phyloP scores from a whole-genome alignment of 1,140 invertebrate species.

The Metaphire vulgaris region DNA sequence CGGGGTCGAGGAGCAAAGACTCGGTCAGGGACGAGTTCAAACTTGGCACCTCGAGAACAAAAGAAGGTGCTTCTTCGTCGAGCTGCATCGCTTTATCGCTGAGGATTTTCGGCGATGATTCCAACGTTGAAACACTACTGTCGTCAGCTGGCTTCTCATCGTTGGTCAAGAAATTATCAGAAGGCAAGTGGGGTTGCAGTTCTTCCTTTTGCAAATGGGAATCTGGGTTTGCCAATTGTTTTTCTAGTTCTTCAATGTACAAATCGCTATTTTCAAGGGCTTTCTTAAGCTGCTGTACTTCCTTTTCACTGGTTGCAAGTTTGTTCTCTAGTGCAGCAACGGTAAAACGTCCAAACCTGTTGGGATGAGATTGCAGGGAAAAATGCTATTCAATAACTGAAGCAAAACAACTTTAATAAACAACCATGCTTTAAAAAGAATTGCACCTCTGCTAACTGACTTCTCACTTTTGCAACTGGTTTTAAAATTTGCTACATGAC shows the following conservation, averaged over 20 bases:
- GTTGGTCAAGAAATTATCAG: conserved; percentile 25
- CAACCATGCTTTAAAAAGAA: too few relatives aligned
- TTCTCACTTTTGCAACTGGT: too few relatives aligned
- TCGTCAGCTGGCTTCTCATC: not conserved
- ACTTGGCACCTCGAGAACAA: conserved; percentile 44
- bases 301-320: conserved; percentile 43
- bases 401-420: too few relatives aligned
- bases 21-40: conserved; percentile 31
- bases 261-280: conserved; percentile 47
- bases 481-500: too few relatives aligned
- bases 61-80: conserved; percentile 34
- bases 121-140: not conserved
- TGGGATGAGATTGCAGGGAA: too few relatives aligned
- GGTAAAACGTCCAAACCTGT: conserved; percentile 46
- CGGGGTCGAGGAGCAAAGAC: too few relatives aligned
- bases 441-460: too few relatives aligned
- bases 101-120: not conserved
- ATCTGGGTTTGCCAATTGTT: conserved; percentile 34
- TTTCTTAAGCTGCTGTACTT: conserved; percentile 43
- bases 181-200: too few relatives aligned
- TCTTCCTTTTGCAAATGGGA: too few relatives aligned
- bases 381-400: too few relatives aligned
- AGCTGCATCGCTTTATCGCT: conserved; percentile 34
- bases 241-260: conserved; percentile 46
- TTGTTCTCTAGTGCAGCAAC: conserved; percentile 47